These are phyloP conservation scores for Peromyscus attwateri DNA, from an alignment of 2,797 vertebrate genomes.

Conservation along the genomic window DNA sequence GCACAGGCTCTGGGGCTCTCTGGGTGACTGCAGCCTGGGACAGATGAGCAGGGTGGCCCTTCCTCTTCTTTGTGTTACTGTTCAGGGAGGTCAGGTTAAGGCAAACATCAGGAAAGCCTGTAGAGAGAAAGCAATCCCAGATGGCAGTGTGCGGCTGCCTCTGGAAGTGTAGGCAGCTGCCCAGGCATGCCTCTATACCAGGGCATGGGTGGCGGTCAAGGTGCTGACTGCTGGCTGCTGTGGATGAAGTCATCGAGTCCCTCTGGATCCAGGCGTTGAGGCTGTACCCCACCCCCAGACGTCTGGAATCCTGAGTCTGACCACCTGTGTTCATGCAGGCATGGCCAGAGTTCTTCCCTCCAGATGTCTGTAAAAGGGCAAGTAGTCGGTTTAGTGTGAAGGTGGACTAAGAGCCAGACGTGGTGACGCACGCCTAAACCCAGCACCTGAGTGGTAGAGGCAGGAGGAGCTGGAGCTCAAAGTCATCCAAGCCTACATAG, in stretches of 20 bases:
- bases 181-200: neutral
- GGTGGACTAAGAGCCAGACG: neutral
- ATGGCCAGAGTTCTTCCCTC: neutral
- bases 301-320: neutral
- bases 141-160: neutral
- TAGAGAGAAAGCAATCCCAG: neutral
- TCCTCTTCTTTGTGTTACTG: neutral
- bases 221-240: neutral
- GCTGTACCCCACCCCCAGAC: neutral
- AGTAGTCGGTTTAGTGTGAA: neutral
- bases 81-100: neutral
- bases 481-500: neutral
- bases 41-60: neutral
- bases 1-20: too few species aligned
- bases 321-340: neutral
- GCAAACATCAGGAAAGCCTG: conserved; percentile 22
- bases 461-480: neutral
- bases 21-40: neutral
- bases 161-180: neutral
- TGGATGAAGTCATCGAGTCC: neutral
- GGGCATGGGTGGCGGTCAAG: neutral
- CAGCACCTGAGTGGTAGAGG: neutral
- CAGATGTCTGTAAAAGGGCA: neutral
- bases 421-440: neutral
- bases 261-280: neutral